Conservation (phyloP, 2,888 invertebrate genomes). For the Stenotaenia linearis region DNA sequence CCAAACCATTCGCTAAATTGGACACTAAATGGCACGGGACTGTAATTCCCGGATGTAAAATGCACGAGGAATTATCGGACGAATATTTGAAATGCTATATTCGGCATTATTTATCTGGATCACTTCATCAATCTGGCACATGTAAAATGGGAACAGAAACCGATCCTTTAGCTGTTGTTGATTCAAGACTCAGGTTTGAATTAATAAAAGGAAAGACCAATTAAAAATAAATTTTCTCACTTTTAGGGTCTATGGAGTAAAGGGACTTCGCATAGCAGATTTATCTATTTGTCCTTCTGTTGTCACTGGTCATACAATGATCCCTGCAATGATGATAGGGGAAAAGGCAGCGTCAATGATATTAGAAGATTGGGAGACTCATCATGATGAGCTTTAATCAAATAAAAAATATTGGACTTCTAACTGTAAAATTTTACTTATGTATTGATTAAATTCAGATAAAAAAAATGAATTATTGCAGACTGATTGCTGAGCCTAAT, state of each 20-base stretch:
- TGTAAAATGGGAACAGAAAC: conserved; percentile 32
- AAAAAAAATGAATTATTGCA: too few species aligned
- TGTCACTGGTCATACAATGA: conserved; percentile 34
- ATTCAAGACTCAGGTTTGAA: conserved; percentile 28
- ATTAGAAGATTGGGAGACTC: background rate
- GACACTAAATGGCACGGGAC: conserved; percentile 2
- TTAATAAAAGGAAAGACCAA: background rate
- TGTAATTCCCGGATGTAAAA: conserved; percentile 26
- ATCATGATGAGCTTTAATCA: background rate
- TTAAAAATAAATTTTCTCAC: background rate
- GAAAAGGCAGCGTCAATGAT: conserved; percentile 37
- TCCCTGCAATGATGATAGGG: conserved; percentile 37
- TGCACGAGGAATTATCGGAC: conserved; percentile 26
- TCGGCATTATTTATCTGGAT: conserved; percentile 21
- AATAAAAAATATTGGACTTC: too few species aligned
- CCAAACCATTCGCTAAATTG: background rate
- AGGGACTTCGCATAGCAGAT: background rate
- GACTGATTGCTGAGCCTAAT: too few species aligned
- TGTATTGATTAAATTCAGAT: too few species aligned
- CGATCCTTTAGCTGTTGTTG: conserved; percentile 34
- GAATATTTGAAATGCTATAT: conserved; percentile 35
- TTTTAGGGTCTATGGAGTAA: conserved; percentile 18
- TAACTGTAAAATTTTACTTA: too few species aligned
- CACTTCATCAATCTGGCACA: conserved; percentile 32
- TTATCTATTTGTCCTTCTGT: background rate